Percentiles rank a stretch among this genome's conserved stretches.
Evolutionary conservation across 2,797 vertebrate genomes (phyloP).

Genomic region (Sebastes hubbsi): DNA sequence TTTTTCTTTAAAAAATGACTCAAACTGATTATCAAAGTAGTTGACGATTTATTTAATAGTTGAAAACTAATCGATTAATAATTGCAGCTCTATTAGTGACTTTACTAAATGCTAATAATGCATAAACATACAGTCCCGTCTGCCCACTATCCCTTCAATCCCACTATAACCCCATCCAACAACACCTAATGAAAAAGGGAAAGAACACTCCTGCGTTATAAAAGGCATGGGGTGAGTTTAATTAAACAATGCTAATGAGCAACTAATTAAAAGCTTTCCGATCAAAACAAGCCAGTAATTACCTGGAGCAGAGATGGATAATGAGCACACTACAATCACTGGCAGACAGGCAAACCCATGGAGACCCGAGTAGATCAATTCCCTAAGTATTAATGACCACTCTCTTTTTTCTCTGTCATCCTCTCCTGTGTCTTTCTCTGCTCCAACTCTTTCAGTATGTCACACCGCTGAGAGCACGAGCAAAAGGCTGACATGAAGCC

Average conservation of each 20-base stretch:
- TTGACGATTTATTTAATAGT: too few species aligned
- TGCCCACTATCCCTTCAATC: slow-evolving; percentile 22
- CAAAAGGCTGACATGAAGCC: slow-evolving; percentile 39
- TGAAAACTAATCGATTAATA: too few species aligned
- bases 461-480: slow-evolving; percentile 44
- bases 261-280: slow-evolving; percentile 84
- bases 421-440: slow-evolving; percentile 12
- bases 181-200: slow-evolving; percentile 61
- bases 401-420: slow-evolving; percentile 33
- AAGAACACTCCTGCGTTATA: slow-evolving; percentile 60
- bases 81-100: too few species aligned
- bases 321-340: slow-evolving; percentile 77
- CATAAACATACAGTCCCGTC: slow-evolving; percentile 19
- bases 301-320: slow-evolving; percentile 80
- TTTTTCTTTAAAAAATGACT: too few species aligned
- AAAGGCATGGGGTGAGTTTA: slow-evolving; percentile 81
- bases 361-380: slow-evolving; percentile 74
- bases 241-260: slow-evolving; percentile 86
- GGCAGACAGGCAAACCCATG: slow-evolving; percentile 66
- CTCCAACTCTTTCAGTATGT: slow-evolving; percentile 47
- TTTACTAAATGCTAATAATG: slow-evolving; percentile 1
- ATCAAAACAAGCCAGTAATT: slow-evolving; percentile 84
- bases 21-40: not conserved
- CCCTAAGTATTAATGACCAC: slow-evolving; percentile 71
- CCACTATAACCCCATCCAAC: slow-evolving; percentile 46